Conservation (phyloP, 2,797 vertebrate genomes). For the Lepidocolaptes lacrymiger region DNA sequence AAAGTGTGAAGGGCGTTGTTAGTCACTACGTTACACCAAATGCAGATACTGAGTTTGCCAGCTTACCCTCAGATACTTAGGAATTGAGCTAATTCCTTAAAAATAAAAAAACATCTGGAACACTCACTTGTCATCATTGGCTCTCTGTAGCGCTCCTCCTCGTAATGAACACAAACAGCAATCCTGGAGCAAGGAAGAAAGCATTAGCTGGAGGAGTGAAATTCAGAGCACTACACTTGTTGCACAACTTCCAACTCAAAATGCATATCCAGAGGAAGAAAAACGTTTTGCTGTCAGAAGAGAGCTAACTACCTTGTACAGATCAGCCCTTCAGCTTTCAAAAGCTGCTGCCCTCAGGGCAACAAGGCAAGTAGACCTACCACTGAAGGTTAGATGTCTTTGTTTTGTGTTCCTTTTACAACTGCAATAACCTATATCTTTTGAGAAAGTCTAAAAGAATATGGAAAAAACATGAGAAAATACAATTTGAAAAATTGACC, state of each 20-base stretch:
- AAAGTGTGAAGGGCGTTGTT: background rate
- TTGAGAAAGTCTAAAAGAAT: background rate
- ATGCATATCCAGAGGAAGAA: background rate
- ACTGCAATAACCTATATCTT: background rate
- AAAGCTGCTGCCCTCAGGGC: background rate
- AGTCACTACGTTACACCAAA: background rate
- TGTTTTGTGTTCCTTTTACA: background rate
- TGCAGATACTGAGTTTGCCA: background rate
- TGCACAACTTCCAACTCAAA: background rate
- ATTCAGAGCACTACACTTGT: background rate
- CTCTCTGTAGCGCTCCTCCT: slow-evolving; percentile 94
- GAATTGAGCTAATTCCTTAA: background rate
- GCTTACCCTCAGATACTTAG: background rate
- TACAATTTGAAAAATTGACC: background rate
- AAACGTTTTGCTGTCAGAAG: background rate
- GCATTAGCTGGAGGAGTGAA: background rate
- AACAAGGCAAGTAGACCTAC: background rate
- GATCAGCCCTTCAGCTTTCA: background rate
- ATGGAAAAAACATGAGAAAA: background rate
- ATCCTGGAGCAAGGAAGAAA: slow-evolving; percentile 78
- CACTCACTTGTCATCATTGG: slow-evolving; percentile 94
- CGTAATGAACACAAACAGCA: slow-evolving; percentile 95
- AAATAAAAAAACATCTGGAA: background rate
- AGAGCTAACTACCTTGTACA: background rate
- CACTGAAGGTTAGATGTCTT: background rate